phyloP scores from a whole-genome alignment of 2,888 invertebrate species.

The Chrysopilus asiliformis region DNA sequence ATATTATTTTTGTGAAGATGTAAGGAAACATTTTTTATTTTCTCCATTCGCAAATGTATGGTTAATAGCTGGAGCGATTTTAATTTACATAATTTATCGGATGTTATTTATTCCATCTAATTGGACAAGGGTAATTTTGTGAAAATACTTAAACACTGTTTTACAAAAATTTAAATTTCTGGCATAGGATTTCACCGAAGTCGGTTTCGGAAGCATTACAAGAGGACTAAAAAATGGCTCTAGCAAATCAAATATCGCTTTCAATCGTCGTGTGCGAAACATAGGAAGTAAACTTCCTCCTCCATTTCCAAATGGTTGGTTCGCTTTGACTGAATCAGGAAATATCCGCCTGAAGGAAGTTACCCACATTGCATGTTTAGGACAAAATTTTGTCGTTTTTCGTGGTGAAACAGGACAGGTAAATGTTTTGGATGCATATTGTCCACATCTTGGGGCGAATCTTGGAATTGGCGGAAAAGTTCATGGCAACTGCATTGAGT shows the following conservation, averaged over 20 bases:
- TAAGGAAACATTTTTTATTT: too few species aligned
- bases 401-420: conserved; percentile 49
- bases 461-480: conserved; percentile 68
- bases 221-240: too few species aligned
- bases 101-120: conserved; percentile 21
- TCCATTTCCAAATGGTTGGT: conserved; percentile 86
- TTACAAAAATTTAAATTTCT: conserved; percentile 6
- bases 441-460: conserved; percentile 83
- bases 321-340: conserved; percentile 55
- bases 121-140: conserved; percentile 23
- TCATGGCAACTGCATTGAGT: conserved; percentile 62
- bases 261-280: conserved; percentile 40
- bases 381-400: conserved; percentile 57
- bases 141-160: not conserved
- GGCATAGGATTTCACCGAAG: conserved; percentile 22
- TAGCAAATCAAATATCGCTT: too few species aligned
- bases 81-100: conserved; percentile 19
- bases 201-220: conserved; percentile 19
- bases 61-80: too few species aligned
- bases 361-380: conserved; percentile 49
- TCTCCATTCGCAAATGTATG: too few species aligned
- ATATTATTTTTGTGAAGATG: too few species aligned
- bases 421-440: conserved; percentile 69
- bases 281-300: conserved; percentile 51
- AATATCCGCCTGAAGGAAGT: conserved; percentile 44